Conservation (phyloP, 2,888 invertebrate species). For the Axea sp. region DNA sequence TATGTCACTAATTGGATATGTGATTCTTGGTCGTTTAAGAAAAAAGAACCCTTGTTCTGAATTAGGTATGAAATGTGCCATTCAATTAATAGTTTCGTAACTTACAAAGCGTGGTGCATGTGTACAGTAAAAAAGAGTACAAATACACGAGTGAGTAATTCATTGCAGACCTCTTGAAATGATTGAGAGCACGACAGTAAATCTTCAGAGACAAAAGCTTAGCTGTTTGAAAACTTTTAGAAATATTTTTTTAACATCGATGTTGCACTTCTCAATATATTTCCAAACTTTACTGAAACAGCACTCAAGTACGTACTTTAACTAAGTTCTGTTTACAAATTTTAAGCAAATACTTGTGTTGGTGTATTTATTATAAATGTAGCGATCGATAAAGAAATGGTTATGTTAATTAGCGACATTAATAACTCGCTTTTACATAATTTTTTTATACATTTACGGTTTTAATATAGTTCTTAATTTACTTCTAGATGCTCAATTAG, state of each 20-base stretch:
- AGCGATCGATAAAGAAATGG: neutral
- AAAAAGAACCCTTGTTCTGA: slow-evolving; percentile 1
- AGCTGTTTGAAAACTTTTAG: slow-evolving; percentile 34
- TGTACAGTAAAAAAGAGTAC: slow-evolving; percentile 11
- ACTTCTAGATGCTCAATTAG: no score
- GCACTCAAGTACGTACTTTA: slow-evolving; percentile 18
- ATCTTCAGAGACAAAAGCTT: slow-evolving; percentile 41
- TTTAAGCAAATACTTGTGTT: neutral
- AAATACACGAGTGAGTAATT: slow-evolving; percentile 36
- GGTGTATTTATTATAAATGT: neutral
- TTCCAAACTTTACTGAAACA: slow-evolving; percentile 28
- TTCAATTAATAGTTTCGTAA: slow-evolving; percentile 4
- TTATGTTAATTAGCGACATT: neutral
- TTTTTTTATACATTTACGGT: no score
- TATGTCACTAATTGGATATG: slow-evolving; percentile 25
- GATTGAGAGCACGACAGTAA: slow-evolving; percentile 50
- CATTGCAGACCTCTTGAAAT: slow-evolving; percentile 45
- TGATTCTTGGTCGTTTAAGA: neutral
- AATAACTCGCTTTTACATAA: no score
- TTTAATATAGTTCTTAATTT: no score
- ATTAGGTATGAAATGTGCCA: slow-evolving; percentile 18
- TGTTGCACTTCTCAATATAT: slow-evolving; percentile 29
- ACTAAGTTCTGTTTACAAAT: slow-evolving; percentile 2
- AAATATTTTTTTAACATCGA: slow-evolving; percentile 23
- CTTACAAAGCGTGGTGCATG: neutral